Conservation (phyloP, 1,140 invertebrate genomes). For the Limonius californicus region DNA sequence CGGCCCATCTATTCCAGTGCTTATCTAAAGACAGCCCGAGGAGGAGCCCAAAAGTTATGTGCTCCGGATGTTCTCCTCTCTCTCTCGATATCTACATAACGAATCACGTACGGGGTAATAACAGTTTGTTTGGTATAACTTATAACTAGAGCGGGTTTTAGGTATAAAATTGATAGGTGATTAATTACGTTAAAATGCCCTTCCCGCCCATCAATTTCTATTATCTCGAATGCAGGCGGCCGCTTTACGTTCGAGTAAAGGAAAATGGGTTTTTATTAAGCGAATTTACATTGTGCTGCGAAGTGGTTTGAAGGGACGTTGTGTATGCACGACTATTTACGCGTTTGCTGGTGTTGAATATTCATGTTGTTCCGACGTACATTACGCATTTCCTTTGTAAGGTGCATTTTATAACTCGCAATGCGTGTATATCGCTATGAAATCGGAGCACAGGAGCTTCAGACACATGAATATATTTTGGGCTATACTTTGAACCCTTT, state of each 20-base stretch:
- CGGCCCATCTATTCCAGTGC: neutral
- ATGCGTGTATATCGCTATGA: neutral
- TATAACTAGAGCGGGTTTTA: neutral
- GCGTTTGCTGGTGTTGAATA: conserved; percentile 6
- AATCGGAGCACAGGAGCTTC: no score
- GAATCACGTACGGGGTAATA: neutral
- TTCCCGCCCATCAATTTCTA: no score
- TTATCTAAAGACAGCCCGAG: conserved; percentile 7
- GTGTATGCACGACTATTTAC: conserved; percentile 6
- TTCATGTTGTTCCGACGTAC: neutral
- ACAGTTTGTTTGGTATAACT: conserved; percentile 2
- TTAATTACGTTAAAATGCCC: neutral
- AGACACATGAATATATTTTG: no score
- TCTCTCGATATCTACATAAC: neutral
- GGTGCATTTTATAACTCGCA: neutral
- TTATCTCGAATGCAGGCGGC: no score
- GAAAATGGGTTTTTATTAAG: conserved; percentile 2
- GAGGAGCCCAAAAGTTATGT: neutral
- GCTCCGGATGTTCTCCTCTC: conserved; percentile 4
- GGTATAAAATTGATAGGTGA: neutral
- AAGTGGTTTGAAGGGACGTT: neutral
- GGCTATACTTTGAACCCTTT: no score
- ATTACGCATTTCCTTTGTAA: conserved; percentile 7
- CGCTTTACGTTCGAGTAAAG: neutral
- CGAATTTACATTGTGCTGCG: neutral